phyloP scores from a whole-genome alignment of 1,140 invertebrate species.

The Orchestia grillus region DNA sequence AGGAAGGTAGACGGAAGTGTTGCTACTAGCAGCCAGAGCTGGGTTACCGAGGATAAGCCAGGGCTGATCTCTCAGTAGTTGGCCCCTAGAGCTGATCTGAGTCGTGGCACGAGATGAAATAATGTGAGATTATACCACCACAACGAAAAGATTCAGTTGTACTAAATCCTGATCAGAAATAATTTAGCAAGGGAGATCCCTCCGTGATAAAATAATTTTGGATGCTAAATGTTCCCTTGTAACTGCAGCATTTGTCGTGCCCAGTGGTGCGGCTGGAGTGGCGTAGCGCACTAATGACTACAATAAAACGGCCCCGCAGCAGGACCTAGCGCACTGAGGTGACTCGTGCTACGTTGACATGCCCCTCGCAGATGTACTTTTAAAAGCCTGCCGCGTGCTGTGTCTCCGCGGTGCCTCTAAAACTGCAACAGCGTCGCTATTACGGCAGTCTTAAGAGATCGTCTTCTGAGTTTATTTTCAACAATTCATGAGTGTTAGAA shows the following conservation, averaged over 20 bases:
- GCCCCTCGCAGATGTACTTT: background rate
- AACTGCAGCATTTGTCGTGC: background rate
- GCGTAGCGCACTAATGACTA: background rate
- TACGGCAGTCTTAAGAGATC: too few species aligned
- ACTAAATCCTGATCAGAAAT: background rate
- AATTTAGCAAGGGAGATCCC: background rate
- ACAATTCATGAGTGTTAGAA: too few species aligned
- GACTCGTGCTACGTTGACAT: too few species aligned
- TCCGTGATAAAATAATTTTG: background rate
- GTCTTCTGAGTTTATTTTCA: too few species aligned
- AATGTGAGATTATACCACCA: background rate
- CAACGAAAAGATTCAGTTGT: background rate
- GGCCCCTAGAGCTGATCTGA: background rate
- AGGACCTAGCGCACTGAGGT: background rate
- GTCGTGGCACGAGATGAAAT: background rate
- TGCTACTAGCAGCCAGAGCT: background rate
- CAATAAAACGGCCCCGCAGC: background rate
- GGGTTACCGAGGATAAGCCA: conserved; percentile 9
- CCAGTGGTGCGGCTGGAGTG: background rate
- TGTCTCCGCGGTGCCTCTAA: too few species aligned
- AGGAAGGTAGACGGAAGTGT: conserved; percentile 6
- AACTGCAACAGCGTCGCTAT: too few species aligned
- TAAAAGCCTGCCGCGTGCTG: background rate
- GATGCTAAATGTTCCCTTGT: background rate
- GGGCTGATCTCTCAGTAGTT: background rate